These are phyloP conservation scores for Sebastolobus alascanus DNA, from an alignment of 2,797 vertebrate genomes.

Conservation along the genomic window DNA sequence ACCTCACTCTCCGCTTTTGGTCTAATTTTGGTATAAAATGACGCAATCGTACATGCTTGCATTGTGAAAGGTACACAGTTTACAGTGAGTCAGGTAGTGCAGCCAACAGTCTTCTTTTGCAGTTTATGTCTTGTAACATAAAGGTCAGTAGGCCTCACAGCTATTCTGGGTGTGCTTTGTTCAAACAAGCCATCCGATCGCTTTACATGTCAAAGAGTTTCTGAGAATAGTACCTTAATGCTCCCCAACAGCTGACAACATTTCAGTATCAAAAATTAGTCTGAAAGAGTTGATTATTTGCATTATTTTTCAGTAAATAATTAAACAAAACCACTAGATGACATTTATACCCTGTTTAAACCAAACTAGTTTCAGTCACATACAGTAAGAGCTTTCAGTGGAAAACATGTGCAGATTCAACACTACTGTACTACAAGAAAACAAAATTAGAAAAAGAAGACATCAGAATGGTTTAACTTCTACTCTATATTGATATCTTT, in stretches of 20 bases:
- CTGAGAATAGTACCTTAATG: constrained; percentile 90
- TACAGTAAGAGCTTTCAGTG: constrained; percentile 87
- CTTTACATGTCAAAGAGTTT: constrained; percentile 55
- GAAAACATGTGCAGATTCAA: constrained; percentile 78
- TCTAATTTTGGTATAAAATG: constrained; percentile 52
- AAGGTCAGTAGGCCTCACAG: constrained; percentile 79
- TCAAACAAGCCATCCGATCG: constrained; percentile 79
- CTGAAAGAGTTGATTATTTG: constrained; percentile 90
- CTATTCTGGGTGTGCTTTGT: constrained; percentile 92
- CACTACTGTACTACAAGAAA: constrained; percentile 67
- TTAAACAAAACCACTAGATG: constrained; percentile 87
- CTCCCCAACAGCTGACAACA: constrained; percentile 80
- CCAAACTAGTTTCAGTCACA: constrained; percentile 81
- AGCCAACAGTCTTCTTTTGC: constrained; percentile 74
- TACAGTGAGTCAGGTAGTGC: constrained; percentile 90
- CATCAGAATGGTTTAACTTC: constrained; percentile 80
- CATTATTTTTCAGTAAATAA: constrained; percentile 77
- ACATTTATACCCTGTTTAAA: constrained; percentile 97
- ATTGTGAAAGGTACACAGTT: constrained; percentile 66
- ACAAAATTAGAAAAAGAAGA: constrained; percentile 75
- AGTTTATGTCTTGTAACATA: constrained; percentile 75
- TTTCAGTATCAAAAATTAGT: constrained; percentile 88
- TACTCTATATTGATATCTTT: constrained; percentile 86
- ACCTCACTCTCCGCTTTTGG: constrained; percentile 34
- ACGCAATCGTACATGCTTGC: constrained; percentile 47